phyloP scores from a whole-genome alignment of 2,797 vertebrate genomes.

The Rhabdophis nuchalis region DNA sequence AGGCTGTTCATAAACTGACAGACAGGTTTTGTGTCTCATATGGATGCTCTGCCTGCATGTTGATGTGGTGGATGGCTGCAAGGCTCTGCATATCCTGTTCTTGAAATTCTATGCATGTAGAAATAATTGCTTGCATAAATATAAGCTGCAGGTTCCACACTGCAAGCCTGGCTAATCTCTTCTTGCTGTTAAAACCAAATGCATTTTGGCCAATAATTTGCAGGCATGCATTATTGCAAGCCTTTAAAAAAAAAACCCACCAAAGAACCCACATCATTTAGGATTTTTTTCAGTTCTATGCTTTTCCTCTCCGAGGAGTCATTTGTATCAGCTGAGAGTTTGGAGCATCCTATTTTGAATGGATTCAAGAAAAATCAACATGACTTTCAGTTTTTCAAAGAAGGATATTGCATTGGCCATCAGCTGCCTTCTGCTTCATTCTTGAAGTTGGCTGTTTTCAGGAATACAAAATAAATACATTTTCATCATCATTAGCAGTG shows the following conservation, averaged over 20 bases:
- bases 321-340: background rate
- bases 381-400: background rate
- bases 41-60: background rate
- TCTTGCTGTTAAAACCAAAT: background rate
- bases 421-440: background rate
- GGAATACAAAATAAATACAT: background rate
- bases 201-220: background rate
- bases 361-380: background rate
- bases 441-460: background rate
- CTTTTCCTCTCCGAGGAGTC: background rate
- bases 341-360: background rate
- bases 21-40: background rate
- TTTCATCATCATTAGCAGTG: background rate
- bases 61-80: background rate
- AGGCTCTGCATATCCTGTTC: background rate
- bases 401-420: background rate
- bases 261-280: background rate
- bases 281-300: background rate
- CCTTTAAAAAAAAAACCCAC: background rate
- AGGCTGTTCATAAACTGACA: background rate
- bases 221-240: background rate
- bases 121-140: background rate
- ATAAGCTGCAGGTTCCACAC: fast-evolving
- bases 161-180: background rate
- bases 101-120: background rate